Evolutionary conservation across 2,797 vertebrate genomes (phyloP), one percentile per base, ranked within the genome.

Genomic region (Oophaga sylvatica): DNA sequence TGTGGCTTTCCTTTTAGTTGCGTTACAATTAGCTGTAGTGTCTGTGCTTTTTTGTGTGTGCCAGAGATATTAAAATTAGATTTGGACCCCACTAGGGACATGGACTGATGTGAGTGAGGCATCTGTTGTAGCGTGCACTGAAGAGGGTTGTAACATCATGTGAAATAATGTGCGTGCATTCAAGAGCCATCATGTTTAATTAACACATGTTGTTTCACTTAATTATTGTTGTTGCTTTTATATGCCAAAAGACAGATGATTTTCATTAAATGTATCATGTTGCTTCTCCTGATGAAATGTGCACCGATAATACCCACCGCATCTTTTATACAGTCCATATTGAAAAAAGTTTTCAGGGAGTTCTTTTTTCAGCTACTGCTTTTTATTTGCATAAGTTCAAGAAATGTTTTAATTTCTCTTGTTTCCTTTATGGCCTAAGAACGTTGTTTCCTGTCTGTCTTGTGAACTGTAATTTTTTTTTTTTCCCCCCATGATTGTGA

Each of bases 201-300:
- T 67, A 81, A 65, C 62, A 41, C 80, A 48, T 67, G 80, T 81
- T 65, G n/a, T 81, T 71, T 70, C n/a, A 56, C 71, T 83, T 53
- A 71, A 70, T 67, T 65, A 71, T 31, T 7, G 26, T 15, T 53
- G 68, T 68, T 81, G 1, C 22, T 63, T 80, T 62, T 68, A 53
- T 81, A 81, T n/a, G 22, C 19, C 10, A 29, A 68, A 81, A 65
- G 41, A 81, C 63, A 81, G 57, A 80, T 60, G 78, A 60, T 62
- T 60, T 60, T 80, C 57, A 80, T 80, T 80, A 80, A 56, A 77
- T 56, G 48, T 80, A 22, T 17, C 78, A 60, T 41, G 56, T 80
- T 35, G 77, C 78, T 62, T 62, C 16, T 15, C 57, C 78, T 81
- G 60, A 48, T 65, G 48, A 67, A 83, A 71, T 59, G 45, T 83